phyloP scores from a whole-genome alignment of 2,113 vertebrate species.

The Myrmecophaga tridactyla region DNA sequence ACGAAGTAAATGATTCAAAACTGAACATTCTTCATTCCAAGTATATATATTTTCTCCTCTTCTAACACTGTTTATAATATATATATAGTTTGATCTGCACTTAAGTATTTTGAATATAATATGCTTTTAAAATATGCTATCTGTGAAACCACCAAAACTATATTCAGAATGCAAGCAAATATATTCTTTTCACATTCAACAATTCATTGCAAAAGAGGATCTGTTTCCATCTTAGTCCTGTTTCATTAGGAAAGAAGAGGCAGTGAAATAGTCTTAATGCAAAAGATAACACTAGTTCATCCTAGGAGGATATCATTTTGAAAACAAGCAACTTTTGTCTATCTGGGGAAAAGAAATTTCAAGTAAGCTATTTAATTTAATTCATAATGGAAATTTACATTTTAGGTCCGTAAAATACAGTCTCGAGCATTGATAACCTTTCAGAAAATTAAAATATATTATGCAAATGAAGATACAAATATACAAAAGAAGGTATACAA shows the following conservation, averaged over 20 bases:
- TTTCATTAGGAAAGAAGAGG: neutral
- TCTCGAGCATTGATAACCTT: neutral
- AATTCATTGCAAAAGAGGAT: neutral
- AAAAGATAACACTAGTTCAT: neutral
- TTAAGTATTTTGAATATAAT: neutral
- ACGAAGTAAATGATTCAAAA: neutral
- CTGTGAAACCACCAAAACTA: neutral
- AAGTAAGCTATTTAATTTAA: neutral
- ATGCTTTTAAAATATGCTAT: neutral
- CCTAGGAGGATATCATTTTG: neutral
- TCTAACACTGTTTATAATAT: neutral
- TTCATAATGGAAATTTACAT: neutral
- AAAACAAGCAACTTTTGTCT: neutral
- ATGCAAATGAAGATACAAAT: neutral
- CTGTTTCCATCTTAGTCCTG: neutral
- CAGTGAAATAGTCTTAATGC: neutral
- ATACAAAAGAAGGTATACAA: neutral
- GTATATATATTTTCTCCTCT: neutral
- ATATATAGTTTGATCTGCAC: neutral
- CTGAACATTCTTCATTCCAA: neutral
- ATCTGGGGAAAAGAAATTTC: neutral
- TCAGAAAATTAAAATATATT: neutral
- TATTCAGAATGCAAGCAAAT: neutral
- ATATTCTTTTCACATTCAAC: neutral
- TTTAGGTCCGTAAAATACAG: neutral